Evolutionary conservation across 2,797 vertebrate genomes (phyloP), one percentile per base, ranked within the genome.

Genomic region (Aeoliscus strigatus): DNA sequence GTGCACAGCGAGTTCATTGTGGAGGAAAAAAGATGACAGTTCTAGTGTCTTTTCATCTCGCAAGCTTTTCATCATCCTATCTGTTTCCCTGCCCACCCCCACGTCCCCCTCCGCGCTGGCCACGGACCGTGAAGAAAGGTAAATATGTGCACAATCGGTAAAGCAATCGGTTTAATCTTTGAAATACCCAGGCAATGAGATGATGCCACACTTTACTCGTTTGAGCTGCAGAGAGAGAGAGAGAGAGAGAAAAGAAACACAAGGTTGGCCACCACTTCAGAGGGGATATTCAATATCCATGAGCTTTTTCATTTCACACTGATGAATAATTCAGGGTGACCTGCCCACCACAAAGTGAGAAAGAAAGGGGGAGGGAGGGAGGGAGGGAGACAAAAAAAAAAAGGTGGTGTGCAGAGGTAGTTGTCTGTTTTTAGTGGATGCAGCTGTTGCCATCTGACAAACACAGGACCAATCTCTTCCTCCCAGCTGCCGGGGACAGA

Each of bases 291-390:
- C 79, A 84, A 85, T 83, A 86, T 85, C 84, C 72, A 80, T 79
- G 75, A 83, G 83, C 77, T 85, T 83, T 84, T 86, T 85, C 81
- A 84, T 87, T 87, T 84, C 73, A 68, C 73, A 64, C 73, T 75
- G 73, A 85, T 86, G 83, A 86, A 87, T 87, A 84, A 87, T 87
- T 86, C 83, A 87, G 81, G 79, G 77, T 85, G 82, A 86, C 83
- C 83, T 86, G 83, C 80, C 80, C 79, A 83, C 78, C 60, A 70
- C 58, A 56, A 73, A 73, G 66, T 46, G 59, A 65, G 65, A 60
- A 64, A 63, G 51, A 56, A 14, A 59, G 49, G 48, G 55, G 34
- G 66, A 59, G 49, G 48, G 55, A 32, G 66, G 47, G 61, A 33
- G 56, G 38, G 45, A 40, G 58, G 28, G 27, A 48, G 32, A 38